phyloP scores from a whole-genome alignment of 2,113 vertebrate genomes.

The Pao palembangensis region DNA sequence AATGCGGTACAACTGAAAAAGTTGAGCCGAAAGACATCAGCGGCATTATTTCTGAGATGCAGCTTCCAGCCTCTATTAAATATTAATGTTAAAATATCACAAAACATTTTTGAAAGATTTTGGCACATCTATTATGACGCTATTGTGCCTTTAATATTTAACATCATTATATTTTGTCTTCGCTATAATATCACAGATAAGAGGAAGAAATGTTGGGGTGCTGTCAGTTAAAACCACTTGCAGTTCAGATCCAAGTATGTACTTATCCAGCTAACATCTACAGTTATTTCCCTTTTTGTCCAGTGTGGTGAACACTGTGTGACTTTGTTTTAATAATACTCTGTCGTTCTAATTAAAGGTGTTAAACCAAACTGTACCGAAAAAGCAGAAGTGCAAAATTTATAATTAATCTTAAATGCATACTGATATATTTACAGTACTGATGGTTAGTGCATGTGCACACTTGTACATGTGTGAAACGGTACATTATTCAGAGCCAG shows the following conservation, averaged over 20 bases:
- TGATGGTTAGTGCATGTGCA: too few relatives aligned
- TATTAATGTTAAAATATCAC: too few relatives aligned
- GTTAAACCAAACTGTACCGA: slow-evolving; percentile 22
- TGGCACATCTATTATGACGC: too few relatives aligned
- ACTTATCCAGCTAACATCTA: slow-evolving; percentile 19
- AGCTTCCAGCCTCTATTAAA: not conserved
- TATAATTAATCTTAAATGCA: too few relatives aligned
- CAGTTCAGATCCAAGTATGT: not conserved
- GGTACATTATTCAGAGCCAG: too few relatives aligned
- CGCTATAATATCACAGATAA: not conserved
- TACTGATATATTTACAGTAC: too few relatives aligned
- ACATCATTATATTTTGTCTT: too few relatives aligned
- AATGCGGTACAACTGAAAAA: slow-evolving; percentile 27
- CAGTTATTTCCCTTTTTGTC: slow-evolving; percentile 28
- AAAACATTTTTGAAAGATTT: too few relatives aligned
- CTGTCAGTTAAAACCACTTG: slow-evolving; percentile 11
- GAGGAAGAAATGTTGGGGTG: not conserved
- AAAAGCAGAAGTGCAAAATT: slow-evolving; percentile 34
- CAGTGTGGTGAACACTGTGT: slow-evolving; percentile 6
- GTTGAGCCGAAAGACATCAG: slow-evolving; percentile 39
- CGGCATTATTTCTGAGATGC: not conserved
- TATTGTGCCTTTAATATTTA: too few relatives aligned
- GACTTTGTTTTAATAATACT: slow-evolving; percentile 14
- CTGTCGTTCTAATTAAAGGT: slow-evolving; percentile 8
- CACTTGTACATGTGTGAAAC: too few relatives aligned